Evolutionary conservation across 2,113 vertebrate species (phyloP).

Genomic region (Callipepla californica): DNA sequence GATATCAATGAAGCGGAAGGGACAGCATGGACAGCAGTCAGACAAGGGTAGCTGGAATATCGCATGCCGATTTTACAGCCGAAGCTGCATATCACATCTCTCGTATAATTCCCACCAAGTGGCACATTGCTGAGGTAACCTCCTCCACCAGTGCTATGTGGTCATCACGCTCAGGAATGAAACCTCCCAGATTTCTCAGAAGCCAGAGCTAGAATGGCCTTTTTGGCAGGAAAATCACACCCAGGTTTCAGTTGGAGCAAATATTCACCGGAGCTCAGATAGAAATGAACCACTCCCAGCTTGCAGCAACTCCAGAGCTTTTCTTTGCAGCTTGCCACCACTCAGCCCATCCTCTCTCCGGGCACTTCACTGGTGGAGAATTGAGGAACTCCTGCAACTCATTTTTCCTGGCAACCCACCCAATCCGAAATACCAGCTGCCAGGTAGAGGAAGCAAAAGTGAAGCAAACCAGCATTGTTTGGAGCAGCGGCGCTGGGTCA

Average conservation of each 20-base stretch:
- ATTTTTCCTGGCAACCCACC: not conserved
- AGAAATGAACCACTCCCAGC: not conserved
- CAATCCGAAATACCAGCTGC: not conserved
- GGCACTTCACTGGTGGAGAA: not conserved
- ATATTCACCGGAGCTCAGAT: not conserved
- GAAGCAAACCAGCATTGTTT: not conserved
- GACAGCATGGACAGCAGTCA: not conserved
- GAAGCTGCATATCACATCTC: not conserved
- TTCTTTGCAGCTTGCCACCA: not conserved
- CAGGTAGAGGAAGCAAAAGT: accelerated
- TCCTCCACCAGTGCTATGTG: not conserved
- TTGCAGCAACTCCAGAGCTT: not conserved
- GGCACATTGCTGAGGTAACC: not conserved
- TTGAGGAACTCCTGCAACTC: not conserved
- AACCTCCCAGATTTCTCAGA: slow-evolving; percentile 9
- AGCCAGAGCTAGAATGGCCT: not conserved
- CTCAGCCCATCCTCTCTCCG: not conserved
- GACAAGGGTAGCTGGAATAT: not conserved
- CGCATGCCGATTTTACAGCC: not conserved
- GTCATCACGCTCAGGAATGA: not conserved
- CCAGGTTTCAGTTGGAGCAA: slow-evolving; percentile 4
- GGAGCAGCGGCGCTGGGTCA: not conserved
- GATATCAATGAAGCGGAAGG: not conserved
- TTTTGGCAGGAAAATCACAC: not conserved
- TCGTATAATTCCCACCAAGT: not conserved